A percentile compares a stretch with the other conserved stretches of the same genome.
Evolutionary conservation across 1,140 invertebrate species (phyloP).

Genomic region (Homarus americanus): DNA sequence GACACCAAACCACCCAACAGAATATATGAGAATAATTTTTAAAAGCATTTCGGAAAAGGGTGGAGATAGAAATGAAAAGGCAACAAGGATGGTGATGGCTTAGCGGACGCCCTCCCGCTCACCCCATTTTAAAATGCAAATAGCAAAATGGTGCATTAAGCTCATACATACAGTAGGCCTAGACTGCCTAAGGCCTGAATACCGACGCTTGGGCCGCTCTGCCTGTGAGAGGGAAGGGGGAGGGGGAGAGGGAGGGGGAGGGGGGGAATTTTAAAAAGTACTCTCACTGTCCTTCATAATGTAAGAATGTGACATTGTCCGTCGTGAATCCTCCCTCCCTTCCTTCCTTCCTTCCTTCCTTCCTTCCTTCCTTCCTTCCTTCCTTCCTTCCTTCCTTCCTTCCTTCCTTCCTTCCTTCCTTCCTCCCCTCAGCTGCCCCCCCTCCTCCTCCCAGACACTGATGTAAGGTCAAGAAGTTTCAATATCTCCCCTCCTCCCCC

Average conservation of each 20-base stretch:
- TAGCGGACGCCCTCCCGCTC: constrained; percentile 56
- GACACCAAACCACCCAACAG: not conserved
- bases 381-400: not conserved
- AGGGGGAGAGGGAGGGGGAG: not conserved
- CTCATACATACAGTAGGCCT: constrained; percentile 72
- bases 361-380: not conserved
- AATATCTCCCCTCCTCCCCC: not conserved
- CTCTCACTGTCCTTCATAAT: constrained; percentile 25
- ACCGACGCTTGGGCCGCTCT: constrained; percentile 35
- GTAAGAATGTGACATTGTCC: constrained; percentile 39
- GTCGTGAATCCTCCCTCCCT: not conserved
- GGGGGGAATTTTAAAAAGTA: constrained; percentile 14
- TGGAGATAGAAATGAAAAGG: constrained; percentile 63
- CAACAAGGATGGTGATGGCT: constrained; percentile 49
- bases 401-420: not conserved
- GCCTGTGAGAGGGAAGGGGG: not conserved
- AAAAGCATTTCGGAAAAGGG: constrained; percentile 24
- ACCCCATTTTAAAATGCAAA: constrained; percentile 71
- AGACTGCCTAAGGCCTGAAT: constrained; percentile 60
- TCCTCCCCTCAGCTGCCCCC: not conserved
- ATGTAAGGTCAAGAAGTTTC: not conserved
- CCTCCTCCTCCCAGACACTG: constrained; percentile 4
- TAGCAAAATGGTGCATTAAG: constrained; percentile 71
- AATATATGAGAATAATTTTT: constrained; percentile 9
- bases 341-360: not conserved